Conservation (phyloP, 2,113 vertebrate genomes). For the Cinclus cinclus region DNA sequence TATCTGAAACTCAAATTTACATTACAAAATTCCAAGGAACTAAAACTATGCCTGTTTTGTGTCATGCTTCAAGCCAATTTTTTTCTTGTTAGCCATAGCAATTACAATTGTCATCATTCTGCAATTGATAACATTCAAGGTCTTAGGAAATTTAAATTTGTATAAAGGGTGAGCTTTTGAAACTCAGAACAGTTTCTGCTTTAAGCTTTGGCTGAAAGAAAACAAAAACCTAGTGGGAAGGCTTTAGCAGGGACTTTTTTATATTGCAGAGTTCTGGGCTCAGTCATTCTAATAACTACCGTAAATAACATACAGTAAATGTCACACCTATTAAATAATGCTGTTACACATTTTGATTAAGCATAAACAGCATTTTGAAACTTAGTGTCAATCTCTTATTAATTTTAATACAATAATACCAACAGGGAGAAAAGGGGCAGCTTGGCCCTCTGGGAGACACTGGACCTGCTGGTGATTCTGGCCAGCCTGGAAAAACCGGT, state of each 20-base stretch:
- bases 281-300: neutral
- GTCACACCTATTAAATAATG: neutral
- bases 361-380: neutral
- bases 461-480: conserved; percentile 81
- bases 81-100: neutral
- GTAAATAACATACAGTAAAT: neutral
- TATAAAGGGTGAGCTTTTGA: neutral
- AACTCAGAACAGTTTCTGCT: neutral
- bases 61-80: neutral
- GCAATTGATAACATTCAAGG: neutral
- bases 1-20: neutral
- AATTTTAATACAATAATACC: conserved; percentile 19
- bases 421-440: conserved; percentile 88
- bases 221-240: neutral
- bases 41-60: neutral
- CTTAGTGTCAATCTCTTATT: neutral
- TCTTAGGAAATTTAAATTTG: neutral
- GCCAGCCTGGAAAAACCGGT: conserved; percentile 81
- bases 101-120: neutral
- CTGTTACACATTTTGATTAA: neutral
- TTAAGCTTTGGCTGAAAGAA: neutral
- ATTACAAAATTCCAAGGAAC: neutral
- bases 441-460: conserved; percentile 82
- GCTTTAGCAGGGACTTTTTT: neutral
- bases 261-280: neutral